Conservation (phyloP, 2,113 vertebrate species). For the Jacana jacana region DNA sequence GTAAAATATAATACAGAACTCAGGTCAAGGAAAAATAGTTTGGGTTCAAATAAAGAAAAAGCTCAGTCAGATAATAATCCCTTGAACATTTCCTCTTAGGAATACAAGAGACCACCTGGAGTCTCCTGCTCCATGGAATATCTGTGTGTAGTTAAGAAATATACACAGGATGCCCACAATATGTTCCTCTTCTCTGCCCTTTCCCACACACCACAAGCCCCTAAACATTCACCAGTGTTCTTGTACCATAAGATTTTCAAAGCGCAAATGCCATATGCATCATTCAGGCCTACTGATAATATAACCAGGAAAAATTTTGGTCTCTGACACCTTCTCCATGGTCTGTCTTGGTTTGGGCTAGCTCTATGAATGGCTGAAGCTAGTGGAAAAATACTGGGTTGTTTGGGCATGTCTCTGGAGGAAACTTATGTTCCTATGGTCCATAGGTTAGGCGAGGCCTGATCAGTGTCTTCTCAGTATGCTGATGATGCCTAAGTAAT, state of each 20-base stretch:
- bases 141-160: not conserved
- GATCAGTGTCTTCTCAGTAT: not conserved
- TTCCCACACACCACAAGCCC: not conserved
- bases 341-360: not conserved
- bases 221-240: not conserved
- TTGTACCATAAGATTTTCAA: not conserved
- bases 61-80: not conserved
- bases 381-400: accelerated
- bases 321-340: not conserved
- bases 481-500: not conserved
- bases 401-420: not conserved
- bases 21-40: not conserved
- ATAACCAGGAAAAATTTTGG: not conserved
- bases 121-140: not conserved
- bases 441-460: not conserved
- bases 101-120: not conserved
- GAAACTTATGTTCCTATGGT: not conserved
- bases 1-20: not conserved
- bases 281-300: not conserved
- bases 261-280: not conserved
- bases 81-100: not conserved
- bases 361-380: not conserved
- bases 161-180: not conserved
- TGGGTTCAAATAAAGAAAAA: not conserved
- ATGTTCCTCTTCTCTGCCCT: not conserved